Evolutionary conservation across 2,888 invertebrate genomes (phyloP).

Genomic region (Protula sp.): DNA sequence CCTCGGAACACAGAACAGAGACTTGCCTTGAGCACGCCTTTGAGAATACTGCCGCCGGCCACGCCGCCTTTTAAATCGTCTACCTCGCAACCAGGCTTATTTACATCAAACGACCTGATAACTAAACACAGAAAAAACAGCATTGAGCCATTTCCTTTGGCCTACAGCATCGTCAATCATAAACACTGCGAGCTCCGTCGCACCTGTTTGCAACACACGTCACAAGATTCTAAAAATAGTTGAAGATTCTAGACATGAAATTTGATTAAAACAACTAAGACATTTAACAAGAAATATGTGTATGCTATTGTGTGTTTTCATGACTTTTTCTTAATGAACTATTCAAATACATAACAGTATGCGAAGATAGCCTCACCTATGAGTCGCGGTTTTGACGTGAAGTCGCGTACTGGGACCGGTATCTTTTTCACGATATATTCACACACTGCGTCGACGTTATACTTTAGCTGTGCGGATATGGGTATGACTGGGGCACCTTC

Average conservation of each 20-base stretch:
- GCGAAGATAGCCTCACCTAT: conserved; percentile 65
- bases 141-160: too few species aligned
- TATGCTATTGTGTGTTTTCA: too few species aligned
- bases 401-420: conserved; percentile 91
- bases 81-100: conserved; percentile 98
- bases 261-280: too few species aligned
- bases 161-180: too few species aligned
- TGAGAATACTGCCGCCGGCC: conserved; percentile 94
- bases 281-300: too few species aligned
- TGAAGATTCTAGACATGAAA: too few species aligned
- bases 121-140: conserved; percentile 44
- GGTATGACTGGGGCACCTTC: conserved; percentile 98
- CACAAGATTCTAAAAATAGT: too few species aligned
- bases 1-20: too few species aligned
- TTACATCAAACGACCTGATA: conserved; percentile 90
- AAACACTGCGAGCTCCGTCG: too few species aligned
- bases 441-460: conserved; percentile 97
- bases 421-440: conserved; percentile 99
- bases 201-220: too few species aligned
- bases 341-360: too few species aligned
- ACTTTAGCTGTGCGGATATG: conserved; percentile 97
- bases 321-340: too few species aligned
- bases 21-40: conserved; percentile 78
- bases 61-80: conserved; percentile 97
- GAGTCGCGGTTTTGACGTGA: conserved; percentile 86